Evolutionary conservation across 2,797 vertebrate species (phyloP).

Genomic region (Varecia variegata): DNA sequence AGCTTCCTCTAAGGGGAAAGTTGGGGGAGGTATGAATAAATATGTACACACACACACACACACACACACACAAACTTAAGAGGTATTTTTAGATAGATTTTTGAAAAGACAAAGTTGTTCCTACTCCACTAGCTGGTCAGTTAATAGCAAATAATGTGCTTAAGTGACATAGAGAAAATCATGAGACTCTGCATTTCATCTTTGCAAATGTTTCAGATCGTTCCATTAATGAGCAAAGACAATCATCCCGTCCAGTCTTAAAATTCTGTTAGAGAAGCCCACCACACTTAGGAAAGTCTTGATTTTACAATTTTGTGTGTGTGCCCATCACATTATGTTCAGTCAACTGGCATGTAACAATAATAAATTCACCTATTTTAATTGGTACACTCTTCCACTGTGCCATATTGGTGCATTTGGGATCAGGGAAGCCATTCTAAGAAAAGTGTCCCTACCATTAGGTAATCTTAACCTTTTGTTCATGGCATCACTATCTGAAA

Average conservation of each 20-base stretch:
- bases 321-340: neutral
- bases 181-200: neutral
- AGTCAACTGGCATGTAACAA: neutral
- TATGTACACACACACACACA: neutral
- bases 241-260: neutral
- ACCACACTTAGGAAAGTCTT: neutral
- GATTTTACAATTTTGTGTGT: neutral
- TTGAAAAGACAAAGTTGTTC: neutral
- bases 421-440: neutral
- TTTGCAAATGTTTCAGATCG: neutral
- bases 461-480: neutral
- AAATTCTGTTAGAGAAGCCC: neutral
- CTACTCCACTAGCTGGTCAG: neutral
- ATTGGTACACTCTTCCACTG: neutral
- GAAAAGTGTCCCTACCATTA: neutral
- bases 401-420: neutral
- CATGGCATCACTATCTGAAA: neutral
- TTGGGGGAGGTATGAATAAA: neutral
- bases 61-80: too few species aligned
- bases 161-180: neutral
- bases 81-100: neutral
- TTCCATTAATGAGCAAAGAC: neutral
- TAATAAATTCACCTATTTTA: neutral
- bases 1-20: neutral
- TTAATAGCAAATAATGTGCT: neutral